These are phyloP conservation scores for Hyppa rectilinea DNA, from an alignment of 2,888 invertebrate species.

Conservation along the genomic window DNA sequence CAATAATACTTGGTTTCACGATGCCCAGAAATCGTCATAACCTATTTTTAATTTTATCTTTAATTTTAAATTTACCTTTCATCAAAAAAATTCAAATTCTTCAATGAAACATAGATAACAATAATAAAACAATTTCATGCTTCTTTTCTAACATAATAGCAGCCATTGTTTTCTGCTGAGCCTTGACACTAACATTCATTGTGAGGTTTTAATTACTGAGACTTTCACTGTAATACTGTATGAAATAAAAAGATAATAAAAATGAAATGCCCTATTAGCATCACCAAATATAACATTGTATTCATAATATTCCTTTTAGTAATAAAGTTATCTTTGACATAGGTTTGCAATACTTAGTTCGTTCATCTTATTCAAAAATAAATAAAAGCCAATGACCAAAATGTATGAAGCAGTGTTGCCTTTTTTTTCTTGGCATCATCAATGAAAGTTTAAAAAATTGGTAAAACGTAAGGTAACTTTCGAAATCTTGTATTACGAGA, in stretches of 20 bases:
- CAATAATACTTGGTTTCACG: background rate
- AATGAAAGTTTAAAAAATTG: background rate
- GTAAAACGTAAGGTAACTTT: background rate
- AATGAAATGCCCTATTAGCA: background rate
- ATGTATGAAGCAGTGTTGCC: background rate
- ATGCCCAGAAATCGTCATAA: background rate
- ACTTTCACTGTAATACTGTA: conserved; percentile 11
- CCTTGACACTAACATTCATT: background rate
- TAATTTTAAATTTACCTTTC: no score
- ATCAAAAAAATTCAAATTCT: conserved; percentile 1
- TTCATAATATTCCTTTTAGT: background rate
- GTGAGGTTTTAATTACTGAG: background rate
- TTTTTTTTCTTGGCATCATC: no score
- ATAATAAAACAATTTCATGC: background rate
- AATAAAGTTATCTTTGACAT: background rate
- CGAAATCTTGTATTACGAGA: background rate
- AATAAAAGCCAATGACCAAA: background rate
- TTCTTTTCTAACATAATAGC: conserved; percentile 12
- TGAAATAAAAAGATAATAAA: background rate
- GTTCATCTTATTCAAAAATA: background rate
- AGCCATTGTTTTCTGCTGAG: conserved; percentile 15
- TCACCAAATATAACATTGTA: conserved; percentile 7
- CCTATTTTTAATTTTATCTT: no score
- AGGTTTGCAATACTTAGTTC: background rate
- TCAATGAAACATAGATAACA: conserved; percentile 7